Base-by-base conservation (phyloP, 2,797 vertebrate species). In the Rhabdomys pumilio region DNA sequence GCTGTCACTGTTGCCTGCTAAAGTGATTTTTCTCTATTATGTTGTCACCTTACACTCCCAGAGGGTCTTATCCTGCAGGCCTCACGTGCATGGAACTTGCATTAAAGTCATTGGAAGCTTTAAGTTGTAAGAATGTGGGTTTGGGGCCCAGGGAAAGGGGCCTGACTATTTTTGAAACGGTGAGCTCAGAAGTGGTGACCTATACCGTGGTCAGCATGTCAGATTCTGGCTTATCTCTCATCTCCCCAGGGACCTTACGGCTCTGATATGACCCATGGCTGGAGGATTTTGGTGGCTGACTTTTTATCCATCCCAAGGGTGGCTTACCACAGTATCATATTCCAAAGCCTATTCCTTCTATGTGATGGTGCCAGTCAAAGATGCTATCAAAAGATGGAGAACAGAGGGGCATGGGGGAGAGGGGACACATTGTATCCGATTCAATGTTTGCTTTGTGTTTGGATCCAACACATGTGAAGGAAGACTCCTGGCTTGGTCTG, bases 11-110 rank as follows among this genome's bases (percentile, higher is more conserved):
- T 85, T 97, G 97, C 97, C 98, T 98, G 97, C 93, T 93, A 96
- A 97, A 98, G 97, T 90, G 93, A 98, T 98, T 98, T 97, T 98
- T 98, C 98, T 98, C 97, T 97, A 98, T 98, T 98, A 98, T 95
- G 94, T 95, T 97, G 97, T 97, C 98, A 98, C 97, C 97, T 96
- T 97, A 98, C 97, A 97, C 97, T 96, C 98, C 98, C 98, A 97
- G 82, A 97, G 97, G 97, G 97, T 96, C 97, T 90, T 84, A 80
- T 96, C 96, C 81, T 96, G 77, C 91, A 97, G 90, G 91, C 96
- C 81, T 91, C 93, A 96, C 96, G 95, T 87, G 97, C 97, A 95
- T 98, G 97, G 96, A 97, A 96, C 97, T 97, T 83, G 14, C 96
- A 96, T 98, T 98, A 97, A 95, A 97, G 94, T 87, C 94, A 57